Percentiles rank a stretch among this genome's conserved stretches.
Conservation (phyloP, 2,888 invertebrate species). For the Thereva unica region DNA sequence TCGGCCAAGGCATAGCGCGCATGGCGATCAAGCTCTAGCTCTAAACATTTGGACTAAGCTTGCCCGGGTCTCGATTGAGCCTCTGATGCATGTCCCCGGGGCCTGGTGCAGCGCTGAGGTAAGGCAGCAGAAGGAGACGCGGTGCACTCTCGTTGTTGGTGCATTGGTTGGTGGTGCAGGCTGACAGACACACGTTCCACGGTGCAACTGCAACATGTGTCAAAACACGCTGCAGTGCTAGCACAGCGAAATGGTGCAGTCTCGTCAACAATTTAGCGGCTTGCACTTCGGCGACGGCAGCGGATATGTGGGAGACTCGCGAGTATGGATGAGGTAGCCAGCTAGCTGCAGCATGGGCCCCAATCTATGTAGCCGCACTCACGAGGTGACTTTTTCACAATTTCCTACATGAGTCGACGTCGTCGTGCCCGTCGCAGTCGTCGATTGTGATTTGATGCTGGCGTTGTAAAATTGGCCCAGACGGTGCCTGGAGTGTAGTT, state of each 20-base stretch:
- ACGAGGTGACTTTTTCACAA: constrained; percentile 22
- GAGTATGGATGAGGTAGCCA: neutral
- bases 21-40: neutral
- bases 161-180: neutral
- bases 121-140: too few species aligned
- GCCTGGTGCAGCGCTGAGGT: too few species aligned
- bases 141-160: neutral
- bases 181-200: too few species aligned
- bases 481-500: too few species aligned
- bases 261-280: constrained; percentile 8
- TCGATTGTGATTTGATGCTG: too few species aligned
- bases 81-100: neutral
- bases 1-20: neutral
- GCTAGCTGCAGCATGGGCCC: neutral
- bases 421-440: neutral
- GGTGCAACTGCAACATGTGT: neutral
- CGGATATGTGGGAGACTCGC: neutral
- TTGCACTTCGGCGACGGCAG: neutral
- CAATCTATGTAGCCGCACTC: constrained; percentile 1
- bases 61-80: neutral
- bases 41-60: neutral
- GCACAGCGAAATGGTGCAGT: constrained; percentile 2
- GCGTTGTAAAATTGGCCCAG: too few species aligned
- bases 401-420: constrained; percentile 16
- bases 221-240: constrained; percentile 7